These are phyloP conservation scores for Ophonus ardosiacus DNA, from an alignment of 2,888 invertebrate genomes.

Conservation along the genomic window DNA sequence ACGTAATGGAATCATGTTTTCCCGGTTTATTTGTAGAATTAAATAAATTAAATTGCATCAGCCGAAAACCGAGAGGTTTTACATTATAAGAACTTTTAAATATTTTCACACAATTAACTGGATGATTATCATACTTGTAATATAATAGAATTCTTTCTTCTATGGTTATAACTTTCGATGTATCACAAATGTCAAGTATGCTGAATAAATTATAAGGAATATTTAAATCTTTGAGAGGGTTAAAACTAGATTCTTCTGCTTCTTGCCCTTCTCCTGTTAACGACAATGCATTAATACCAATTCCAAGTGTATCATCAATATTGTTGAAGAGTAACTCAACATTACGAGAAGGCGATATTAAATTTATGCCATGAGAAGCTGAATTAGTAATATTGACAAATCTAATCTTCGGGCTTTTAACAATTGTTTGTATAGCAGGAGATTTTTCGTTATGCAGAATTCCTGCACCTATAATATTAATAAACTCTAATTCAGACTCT, in stretches of 20 bases:
- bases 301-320: constrained; percentile 89
- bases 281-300: constrained; percentile 93
- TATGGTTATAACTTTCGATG: constrained; percentile 92
- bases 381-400: constrained; percentile 90
- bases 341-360: constrained; percentile 92
- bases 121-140: constrained; percentile 97
- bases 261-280: constrained; percentile 95
- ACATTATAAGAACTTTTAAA: constrained; percentile 91
- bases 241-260: constrained; percentile 92
- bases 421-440: constrained; percentile 93
- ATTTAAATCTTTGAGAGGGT: constrained; percentile 87
- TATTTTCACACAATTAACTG: constrained; percentile 98
- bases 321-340: constrained; percentile 87
- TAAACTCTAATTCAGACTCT: constrained; percentile 87
- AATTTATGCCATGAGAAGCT: constrained; percentile 94
- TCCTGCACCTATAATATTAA: constrained; percentile 95
- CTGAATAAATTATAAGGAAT: constrained; percentile 96
- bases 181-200: constrained; percentile 96
- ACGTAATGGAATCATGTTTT: constrained; percentile 88
- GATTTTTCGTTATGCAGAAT: constrained; percentile 96
- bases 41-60: constrained; percentile 94
- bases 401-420: constrained; percentile 89
- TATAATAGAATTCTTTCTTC: constrained; percentile 94
- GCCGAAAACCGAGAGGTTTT: constrained; percentile 92
- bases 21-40: constrained; percentile 90